Evolutionary conservation across 2,888 invertebrate genomes (phyloP).

Genomic region (Mycalesis mineus): DNA sequence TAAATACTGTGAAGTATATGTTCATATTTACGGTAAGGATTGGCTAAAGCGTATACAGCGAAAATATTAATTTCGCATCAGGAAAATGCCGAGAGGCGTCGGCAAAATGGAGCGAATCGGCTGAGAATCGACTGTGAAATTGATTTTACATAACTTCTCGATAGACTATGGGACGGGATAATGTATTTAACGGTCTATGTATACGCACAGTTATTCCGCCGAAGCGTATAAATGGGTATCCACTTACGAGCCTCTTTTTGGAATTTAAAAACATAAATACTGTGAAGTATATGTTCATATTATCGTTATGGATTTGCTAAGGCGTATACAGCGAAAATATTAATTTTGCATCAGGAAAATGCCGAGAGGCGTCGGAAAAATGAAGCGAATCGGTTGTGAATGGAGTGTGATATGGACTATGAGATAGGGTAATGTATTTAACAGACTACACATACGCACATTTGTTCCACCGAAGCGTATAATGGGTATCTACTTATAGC

Average conservation of each 20-base stretch:
- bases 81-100: background rate
- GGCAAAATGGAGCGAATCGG: background rate
- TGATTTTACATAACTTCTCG: background rate
- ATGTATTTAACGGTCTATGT: too few species aligned
- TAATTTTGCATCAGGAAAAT: background rate
- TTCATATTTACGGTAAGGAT: too few species aligned
- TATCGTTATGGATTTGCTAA: too few species aligned
- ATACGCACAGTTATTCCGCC: too few species aligned
- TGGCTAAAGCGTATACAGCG: slow-evolving; percentile 21
- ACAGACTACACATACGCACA: too few species aligned
- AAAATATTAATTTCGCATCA: slow-evolving; percentile 24
- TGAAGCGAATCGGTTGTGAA: background rate
- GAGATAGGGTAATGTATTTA: background rate
- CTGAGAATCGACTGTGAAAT: slow-evolving; percentile 3
- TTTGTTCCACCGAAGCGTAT: too few species aligned
- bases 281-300: too few species aligned
- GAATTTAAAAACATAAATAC: too few species aligned
- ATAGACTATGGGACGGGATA: background rate
- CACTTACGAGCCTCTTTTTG: too few species aligned
- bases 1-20: too few species aligned
- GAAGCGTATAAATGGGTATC: too few species aligned
- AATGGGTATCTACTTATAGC: too few species aligned
- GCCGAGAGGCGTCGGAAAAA: background rate
- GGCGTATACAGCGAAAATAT: background rate
- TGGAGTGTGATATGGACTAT: background rate